phyloP scores from a whole-genome alignment of 2,888 invertebrate genomes.

The Perizoma flavofasciatum region DNA sequence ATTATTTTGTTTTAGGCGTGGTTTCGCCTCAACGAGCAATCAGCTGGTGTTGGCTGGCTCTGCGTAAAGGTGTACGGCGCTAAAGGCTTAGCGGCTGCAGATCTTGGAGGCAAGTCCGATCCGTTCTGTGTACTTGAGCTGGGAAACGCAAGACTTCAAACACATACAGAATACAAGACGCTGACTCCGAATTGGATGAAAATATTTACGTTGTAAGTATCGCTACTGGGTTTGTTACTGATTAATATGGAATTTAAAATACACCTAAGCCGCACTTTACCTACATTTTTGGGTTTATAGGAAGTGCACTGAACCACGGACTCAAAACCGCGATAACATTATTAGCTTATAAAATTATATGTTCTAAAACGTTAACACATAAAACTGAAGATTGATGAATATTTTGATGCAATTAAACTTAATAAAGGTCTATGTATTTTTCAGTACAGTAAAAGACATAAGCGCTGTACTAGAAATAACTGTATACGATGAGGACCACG shows the following conservation, averaged over 20 bases:
- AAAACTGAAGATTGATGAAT: no score
- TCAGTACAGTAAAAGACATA: conserved; percentile 96
- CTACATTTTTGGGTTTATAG: no score
- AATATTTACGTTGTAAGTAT: conserved; percentile 97
- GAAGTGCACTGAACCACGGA: no score
- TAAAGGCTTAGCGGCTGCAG: conserved; percentile 95
- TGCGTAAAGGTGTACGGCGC: conserved; percentile 96
- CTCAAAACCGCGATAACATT: no score
- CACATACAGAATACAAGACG: conserved; percentile 99
- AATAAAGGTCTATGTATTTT: conserved; percentile 40
- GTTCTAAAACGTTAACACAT: no score
- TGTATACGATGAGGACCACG: conserved; percentile 98
- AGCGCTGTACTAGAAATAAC: conserved; percentile 97
- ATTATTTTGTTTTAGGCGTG: conserved; percentile 80
- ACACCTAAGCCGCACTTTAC: no score
- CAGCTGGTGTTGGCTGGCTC: conserved; percentile 95
- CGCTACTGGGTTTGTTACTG: no score
- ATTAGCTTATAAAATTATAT: no score
- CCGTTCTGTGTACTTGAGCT: conserved; percentile 99
- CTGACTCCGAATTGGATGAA: conserved; percentile 99
- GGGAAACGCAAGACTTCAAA: conserved; percentile 97
- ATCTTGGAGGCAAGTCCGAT: conserved; percentile 98
- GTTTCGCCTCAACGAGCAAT: conserved; percentile 73
- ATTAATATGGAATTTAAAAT: no score
- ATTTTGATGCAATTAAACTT: no score